A percentile compares a stretch with the other conserved stretches of the same genome.
Evolutionary conservation across 1,140 invertebrate genomes (phyloP).

Genomic region (Nasonia giraulti): DNA sequence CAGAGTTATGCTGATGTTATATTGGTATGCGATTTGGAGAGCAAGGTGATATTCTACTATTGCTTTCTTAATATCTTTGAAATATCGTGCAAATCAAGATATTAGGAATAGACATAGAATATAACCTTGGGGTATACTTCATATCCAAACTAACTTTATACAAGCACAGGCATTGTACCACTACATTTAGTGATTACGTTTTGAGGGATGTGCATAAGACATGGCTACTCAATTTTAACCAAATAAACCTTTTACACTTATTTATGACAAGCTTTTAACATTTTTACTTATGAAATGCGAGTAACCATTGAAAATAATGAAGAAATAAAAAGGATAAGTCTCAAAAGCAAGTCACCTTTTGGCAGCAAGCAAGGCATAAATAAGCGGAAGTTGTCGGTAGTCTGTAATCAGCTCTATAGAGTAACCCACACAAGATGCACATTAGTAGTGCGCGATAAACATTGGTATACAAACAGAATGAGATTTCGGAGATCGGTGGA

Average conservation of each 20-base stretch:
- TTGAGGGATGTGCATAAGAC: background rate
- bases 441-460: background rate
- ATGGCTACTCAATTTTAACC: background rate
- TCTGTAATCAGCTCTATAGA: background rate
- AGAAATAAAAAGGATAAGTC: background rate
- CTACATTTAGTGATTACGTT: background rate
- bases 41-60: background rate
- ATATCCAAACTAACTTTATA: background rate
- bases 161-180: background rate
- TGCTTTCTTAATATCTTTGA: background rate
- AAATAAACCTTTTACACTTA: background rate
- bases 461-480: slow-evolving; percentile 84
- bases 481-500: slow-evolving; percentile 95
- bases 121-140: background rate
- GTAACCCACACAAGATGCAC: background rate
- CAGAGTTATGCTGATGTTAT: background rate
- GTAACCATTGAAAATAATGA: background rate
- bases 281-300: background rate
- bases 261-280: background rate
- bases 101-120: background rate
- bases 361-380: background rate
- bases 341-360: background rate
- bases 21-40: background rate
- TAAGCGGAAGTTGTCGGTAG: background rate
- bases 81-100: background rate